phyloP scores from a whole-genome alignment of 2,888 invertebrate species.

The Belgica antarctica region DNA sequence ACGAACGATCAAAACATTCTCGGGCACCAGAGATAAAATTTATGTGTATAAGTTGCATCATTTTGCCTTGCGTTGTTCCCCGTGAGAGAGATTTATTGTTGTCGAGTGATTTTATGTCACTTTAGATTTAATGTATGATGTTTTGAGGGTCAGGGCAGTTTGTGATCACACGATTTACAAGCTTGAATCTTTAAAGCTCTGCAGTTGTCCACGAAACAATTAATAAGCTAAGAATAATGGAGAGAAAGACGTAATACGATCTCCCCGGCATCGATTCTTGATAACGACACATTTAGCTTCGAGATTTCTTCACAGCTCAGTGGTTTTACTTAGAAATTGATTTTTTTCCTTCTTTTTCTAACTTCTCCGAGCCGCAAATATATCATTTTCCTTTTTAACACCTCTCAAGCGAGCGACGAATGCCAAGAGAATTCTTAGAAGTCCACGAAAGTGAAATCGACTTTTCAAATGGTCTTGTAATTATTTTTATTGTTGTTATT shows the following conservation, averaged over 20 bases:
- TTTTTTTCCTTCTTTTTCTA: too few species aligned
- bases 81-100: constrained; percentile 39
- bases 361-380: background rate
- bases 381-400: constrained; percentile 16
- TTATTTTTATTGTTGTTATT: too few species aligned
- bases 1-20: constrained; percentile 34
- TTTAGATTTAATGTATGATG: constrained; percentile 30
- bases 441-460: background rate
- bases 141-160: background rate
- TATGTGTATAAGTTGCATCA: constrained; percentile 33
- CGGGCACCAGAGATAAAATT: constrained; percentile 31
- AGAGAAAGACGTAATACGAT: background rate
- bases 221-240: constrained; percentile 14
- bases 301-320: constrained; percentile 30
- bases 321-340: constrained; percentile 42
- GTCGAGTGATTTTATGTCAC: constrained; percentile 35
- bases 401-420: background rate
- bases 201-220: too few species aligned
- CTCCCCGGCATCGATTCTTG: background rate
- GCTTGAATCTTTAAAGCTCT: constrained; percentile 1
- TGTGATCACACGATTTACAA: too few species aligned
- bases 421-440: background rate
- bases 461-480: too few species aligned
- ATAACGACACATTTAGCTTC: background rate
- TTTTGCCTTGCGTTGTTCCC: constrained; percentile 23